phyloP scores from a whole-genome alignment of 2,113 vertebrate genomes.

The Otis tarda region DNA sequence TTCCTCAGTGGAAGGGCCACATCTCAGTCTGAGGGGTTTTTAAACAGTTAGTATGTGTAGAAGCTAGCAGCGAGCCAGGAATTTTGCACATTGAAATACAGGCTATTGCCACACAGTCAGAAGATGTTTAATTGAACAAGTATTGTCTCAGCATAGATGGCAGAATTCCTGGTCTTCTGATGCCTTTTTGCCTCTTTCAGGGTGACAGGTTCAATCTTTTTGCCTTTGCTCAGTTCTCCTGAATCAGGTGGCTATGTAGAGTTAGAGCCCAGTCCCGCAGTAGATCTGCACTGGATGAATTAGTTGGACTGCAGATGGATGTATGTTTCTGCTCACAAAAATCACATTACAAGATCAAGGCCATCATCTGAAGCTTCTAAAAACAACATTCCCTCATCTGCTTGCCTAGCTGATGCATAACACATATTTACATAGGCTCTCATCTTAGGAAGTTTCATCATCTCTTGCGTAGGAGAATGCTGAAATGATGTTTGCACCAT shows the following conservation, averaged over 20 bases:
- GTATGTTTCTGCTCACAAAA: neutral
- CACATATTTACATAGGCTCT: conserved; percentile 50
- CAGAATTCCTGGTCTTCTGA: neutral
- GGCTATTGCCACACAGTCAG: conserved; percentile 57
- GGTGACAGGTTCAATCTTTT: neutral
- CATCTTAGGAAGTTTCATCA: conserved; percentile 53
- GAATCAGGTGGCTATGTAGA: neutral
- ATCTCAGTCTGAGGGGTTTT: neutral
- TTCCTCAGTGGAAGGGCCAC: neutral
- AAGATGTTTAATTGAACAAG: conserved; percentile 54
- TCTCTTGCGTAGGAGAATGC: conserved; percentile 62
- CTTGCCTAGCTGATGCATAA: conserved; percentile 42
- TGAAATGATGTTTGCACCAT: conserved; percentile 60
- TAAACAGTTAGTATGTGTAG: neutral
- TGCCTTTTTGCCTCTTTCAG: neutral
- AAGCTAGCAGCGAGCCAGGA: conserved; percentile 61
- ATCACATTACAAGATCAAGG: neutral
- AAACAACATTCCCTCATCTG: conserved; percentile 49
- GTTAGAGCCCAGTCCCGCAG: neutral
- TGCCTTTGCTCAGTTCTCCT: neutral
- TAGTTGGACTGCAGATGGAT: neutral
- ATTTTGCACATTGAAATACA: conserved; percentile 48
- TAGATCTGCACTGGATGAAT: neutral
- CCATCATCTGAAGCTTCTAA: conserved; percentile 61
- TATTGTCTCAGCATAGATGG: conserved; percentile 34